Conservation (phyloP, 37 sponge, comb jelly and placozoan genomes). For the Lycopodina hypogea region DNA sequence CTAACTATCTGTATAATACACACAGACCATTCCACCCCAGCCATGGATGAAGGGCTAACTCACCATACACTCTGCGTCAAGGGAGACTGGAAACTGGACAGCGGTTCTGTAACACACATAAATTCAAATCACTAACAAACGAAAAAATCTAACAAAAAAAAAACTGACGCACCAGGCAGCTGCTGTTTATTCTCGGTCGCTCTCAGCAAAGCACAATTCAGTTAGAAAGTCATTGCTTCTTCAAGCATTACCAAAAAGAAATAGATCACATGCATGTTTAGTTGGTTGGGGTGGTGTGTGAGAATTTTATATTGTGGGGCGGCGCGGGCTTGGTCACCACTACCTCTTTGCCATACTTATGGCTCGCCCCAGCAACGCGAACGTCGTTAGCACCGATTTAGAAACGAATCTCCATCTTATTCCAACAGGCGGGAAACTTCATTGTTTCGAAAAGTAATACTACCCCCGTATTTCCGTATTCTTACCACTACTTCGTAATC, state of each 20-base stretch:
- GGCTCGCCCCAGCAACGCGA: slow-evolving; percentile 45
- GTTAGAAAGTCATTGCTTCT: neutral
- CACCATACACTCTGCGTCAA: neutral
- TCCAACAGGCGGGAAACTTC: slow-evolving; percentile 24
- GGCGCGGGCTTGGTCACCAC: slow-evolving; percentile 11
- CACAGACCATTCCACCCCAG: neutral
- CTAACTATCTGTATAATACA: too few species aligned
- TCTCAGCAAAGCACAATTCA: neutral
- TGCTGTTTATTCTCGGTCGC: slow-evolving; percentile 4
- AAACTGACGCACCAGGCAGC: slow-evolving; percentile 1
- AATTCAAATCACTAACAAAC: slow-evolving; percentile 12
- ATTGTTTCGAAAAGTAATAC: slow-evolving; percentile 7
- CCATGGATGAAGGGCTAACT: neutral
- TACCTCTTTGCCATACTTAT: slow-evolving; percentile 58
- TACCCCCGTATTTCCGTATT: slow-evolving; percentile 14
- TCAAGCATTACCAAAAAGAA: too few species aligned
- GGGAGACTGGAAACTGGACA: slow-evolving; percentile 9
- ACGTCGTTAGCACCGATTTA: slow-evolving; percentile 10
- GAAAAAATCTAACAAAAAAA: neutral
- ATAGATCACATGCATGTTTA: slow-evolving; percentile 10
- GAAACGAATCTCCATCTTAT: slow-evolving; percentile 57
- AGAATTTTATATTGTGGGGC: slow-evolving; percentile 58
- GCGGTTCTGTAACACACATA: slow-evolving; percentile 20
- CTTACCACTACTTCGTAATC: neutral
- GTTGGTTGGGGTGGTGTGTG: slow-evolving; percentile 38